These are phyloP conservation scores for Pitta sordida DNA, from an alignment of 2,113 vertebrate genomes.

Conservation along the genomic window DNA sequence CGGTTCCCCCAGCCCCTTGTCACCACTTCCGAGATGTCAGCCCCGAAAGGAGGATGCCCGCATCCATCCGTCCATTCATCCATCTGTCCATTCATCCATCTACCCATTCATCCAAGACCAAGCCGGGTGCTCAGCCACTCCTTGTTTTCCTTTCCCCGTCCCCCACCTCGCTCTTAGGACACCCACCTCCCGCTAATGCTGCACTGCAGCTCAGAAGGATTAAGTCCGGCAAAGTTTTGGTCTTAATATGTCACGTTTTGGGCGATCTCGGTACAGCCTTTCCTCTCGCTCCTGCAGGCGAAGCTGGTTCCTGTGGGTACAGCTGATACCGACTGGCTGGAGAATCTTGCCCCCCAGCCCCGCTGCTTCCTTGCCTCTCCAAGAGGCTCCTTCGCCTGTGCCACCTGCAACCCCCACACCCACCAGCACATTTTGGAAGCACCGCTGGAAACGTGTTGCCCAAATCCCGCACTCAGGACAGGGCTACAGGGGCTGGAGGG, in stretches of 20 bases:
- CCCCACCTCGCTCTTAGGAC: background rate
- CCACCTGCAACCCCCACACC: fast-evolving
- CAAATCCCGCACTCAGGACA: fast-evolving
- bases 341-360: background rate
- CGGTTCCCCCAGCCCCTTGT: background rate
- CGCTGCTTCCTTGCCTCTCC: background rate
- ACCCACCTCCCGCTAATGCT: background rate
- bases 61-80: background rate
- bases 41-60: background rate
- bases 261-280: background rate
- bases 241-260: background rate
- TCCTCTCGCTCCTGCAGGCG: background rate
- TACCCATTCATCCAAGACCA: background rate
- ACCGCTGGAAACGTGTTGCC: fast-evolving
- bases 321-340: background rate
- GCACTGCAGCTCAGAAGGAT: background rate
- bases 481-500: too few species aligned
- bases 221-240: constrained; percentile 38
- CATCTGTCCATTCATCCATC: background rate
- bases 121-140: background rate
- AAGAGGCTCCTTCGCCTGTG: background rate
- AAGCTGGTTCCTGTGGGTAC: fast-evolving
- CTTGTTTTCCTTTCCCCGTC: background rate
- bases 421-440: background rate
- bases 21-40: background rate